Conservation (phyloP, 2,113 vertebrate species). For the Camelus dromedarius region DNA sequence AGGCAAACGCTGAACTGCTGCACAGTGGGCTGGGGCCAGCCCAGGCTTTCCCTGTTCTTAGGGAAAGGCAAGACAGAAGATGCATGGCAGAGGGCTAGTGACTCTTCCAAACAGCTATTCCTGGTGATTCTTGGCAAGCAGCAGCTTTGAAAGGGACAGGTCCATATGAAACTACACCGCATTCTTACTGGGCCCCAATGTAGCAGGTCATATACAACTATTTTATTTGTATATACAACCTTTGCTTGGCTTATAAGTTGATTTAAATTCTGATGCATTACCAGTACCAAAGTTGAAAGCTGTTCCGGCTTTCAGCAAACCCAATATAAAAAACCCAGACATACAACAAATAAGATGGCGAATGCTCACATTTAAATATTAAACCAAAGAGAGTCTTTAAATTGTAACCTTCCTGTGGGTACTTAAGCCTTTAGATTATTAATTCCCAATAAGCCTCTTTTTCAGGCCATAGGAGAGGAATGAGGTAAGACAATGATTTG, state of each 20-base stretch:
- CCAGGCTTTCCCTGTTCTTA: background rate
- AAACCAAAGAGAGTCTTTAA: constrained; percentile 31
- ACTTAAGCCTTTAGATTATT: background rate
- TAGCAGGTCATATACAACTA: background rate
- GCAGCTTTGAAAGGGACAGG: background rate
- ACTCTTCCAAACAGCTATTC: background rate
- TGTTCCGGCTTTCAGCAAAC: constrained; percentile 38
- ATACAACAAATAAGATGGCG: background rate
- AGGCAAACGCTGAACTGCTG: background rate
- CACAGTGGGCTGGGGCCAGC: accelerated
- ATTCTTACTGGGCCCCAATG: background rate
- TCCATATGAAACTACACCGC: accelerated
- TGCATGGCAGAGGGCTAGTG: background rate
- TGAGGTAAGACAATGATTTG: background rate
- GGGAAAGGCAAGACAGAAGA: background rate
- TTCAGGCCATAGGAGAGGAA: background rate
- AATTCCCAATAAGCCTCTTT: background rate
- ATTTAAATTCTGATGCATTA: constrained; percentile 22
- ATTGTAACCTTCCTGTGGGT: background rate
- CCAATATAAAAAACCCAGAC: background rate
- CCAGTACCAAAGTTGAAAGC: background rate
- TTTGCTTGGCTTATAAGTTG: background rate
- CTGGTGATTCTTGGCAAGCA: background rate
- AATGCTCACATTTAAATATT: background rate
- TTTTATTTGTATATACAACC: background rate